Conservation (phyloP, 35 echinoderm and acorn worm genomes). For the Patiria miniata region DNA sequence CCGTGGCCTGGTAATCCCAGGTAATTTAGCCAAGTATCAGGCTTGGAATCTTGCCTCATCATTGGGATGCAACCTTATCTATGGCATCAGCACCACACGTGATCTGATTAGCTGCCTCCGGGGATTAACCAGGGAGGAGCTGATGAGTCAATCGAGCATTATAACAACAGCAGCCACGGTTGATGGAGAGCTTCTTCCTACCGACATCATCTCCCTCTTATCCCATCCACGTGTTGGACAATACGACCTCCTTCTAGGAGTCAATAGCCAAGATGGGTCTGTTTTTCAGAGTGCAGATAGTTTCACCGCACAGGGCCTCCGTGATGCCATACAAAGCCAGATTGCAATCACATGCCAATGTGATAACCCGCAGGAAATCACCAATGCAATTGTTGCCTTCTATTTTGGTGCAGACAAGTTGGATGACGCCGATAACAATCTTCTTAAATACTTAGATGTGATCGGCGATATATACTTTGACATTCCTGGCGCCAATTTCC, state of each 20-base stretch:
- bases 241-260: constrained; percentile 42
- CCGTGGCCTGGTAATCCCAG: background rate
- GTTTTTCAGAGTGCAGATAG: background rate
- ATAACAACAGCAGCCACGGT: background rate
- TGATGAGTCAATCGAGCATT: background rate
- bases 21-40: background rate
- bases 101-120: constrained; percentile 33
- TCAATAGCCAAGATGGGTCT: constrained; percentile 40
- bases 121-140: background rate
- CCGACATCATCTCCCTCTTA: background rate
- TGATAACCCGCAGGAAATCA: background rate
- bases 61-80: constrained; percentile 1
- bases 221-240: background rate
- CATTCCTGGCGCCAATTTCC: background rate
- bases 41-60: background rate
- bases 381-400: constrained; percentile 6
- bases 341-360: background rate
- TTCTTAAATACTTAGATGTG: constrained; percentile 3
- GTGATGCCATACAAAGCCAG: too few relatives aligned
- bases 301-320: background rate
- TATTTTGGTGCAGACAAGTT: background rate
- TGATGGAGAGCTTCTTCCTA: constrained; percentile 48
- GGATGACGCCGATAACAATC: background rate
- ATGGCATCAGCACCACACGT: background rate
- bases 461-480: background rate